These are phyloP conservation scores for Pelosia muscerda DNA, from an alignment of 2,888 invertebrate genomes.

Conservation along the genomic window DNA sequence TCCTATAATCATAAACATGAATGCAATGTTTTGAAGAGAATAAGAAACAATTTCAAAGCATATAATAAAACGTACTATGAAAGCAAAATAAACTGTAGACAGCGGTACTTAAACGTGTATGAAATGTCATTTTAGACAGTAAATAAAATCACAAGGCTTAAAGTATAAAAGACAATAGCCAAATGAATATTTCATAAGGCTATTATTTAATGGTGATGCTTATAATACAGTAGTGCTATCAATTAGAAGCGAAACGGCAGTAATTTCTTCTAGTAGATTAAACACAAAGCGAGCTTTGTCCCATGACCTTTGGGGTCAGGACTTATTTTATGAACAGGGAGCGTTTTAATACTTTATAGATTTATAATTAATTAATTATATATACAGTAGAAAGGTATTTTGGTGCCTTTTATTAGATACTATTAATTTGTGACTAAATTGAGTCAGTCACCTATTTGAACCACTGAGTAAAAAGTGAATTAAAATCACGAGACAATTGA, in stretches of 20 bases:
- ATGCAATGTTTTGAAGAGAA: conserved; percentile 12
- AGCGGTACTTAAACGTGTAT: conserved; percentile 44
- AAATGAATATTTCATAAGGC: conserved; percentile 72
- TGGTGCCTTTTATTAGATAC: not conserved
- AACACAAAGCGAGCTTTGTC: conserved; percentile 55
- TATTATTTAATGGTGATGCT: conserved; percentile 67
- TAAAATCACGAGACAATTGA: too few relatives aligned
- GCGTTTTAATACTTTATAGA: conserved; percentile 36
- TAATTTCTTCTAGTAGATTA: conserved; percentile 66
- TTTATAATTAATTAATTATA: not conserved
- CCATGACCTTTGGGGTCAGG: conserved; percentile 56
- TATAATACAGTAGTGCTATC: conserved; percentile 68
- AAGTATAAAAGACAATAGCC: conserved; percentile 61
- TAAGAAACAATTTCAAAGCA: conserved; percentile 16
- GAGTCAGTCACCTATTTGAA: too few relatives aligned
- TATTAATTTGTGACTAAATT: too few relatives aligned
- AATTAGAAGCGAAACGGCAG: conserved; percentile 67
- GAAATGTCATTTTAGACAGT: conserved; percentile 46
- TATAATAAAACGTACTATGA: conserved; percentile 30
- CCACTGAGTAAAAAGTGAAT: too few relatives aligned
- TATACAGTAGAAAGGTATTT: not conserved
- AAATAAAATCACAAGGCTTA: conserved; percentile 51
- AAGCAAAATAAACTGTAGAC: conserved; percentile 41
- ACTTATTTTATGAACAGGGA: conserved; percentile 40
- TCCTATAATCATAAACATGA: conserved; percentile 35